These are phyloP conservation scores for Athalia rosae DNA, from an alignment of 2,888 invertebrate species.

Conservation along the genomic window DNA sequence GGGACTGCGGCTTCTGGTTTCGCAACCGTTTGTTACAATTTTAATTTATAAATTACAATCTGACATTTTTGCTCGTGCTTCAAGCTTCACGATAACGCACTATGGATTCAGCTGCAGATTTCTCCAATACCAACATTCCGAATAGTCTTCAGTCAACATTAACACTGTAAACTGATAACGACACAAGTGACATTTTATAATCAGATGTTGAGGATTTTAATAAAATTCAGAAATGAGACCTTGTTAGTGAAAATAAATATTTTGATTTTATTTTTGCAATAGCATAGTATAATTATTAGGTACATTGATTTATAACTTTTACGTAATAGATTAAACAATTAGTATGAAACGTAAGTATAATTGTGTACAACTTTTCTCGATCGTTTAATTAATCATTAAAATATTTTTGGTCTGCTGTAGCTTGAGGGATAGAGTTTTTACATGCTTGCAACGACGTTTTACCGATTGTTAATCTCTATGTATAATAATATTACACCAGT, in stretches of 20 bases:
- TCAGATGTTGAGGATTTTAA: too few species aligned
- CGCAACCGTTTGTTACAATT: conserved; percentile 20
- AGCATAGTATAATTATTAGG: conserved; percentile 52
- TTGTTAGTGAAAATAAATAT: conserved; percentile 61
- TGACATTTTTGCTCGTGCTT: conserved; percentile 54
- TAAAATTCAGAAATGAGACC: neutral
- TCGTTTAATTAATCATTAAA: conserved; percentile 9
- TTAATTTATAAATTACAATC: conserved; percentile 58
- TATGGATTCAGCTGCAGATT: neutral
- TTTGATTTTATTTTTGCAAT: conserved; percentile 59
- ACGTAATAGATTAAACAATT: conserved; percentile 56
- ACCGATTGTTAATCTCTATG: conserved; percentile 26
- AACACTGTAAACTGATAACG: too few species aligned
- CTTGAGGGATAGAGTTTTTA: conserved; percentile 12
- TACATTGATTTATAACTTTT: conserved; percentile 56
- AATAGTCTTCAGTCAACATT: neutral
- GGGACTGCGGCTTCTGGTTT: neutral
- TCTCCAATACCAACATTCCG: neutral
- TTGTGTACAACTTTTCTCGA: conserved; percentile 19
- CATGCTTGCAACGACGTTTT: conserved; percentile 2
- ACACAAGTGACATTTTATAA: too few species aligned
- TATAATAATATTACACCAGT: conserved; percentile 17
- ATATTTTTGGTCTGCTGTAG: conserved; percentile 43
- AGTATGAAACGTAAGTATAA: conserved; percentile 52
- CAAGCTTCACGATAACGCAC: neutral